phyloP scores from a whole-genome alignment of 2,888 invertebrate genomes.

The Mesochorus sp. region DNA sequence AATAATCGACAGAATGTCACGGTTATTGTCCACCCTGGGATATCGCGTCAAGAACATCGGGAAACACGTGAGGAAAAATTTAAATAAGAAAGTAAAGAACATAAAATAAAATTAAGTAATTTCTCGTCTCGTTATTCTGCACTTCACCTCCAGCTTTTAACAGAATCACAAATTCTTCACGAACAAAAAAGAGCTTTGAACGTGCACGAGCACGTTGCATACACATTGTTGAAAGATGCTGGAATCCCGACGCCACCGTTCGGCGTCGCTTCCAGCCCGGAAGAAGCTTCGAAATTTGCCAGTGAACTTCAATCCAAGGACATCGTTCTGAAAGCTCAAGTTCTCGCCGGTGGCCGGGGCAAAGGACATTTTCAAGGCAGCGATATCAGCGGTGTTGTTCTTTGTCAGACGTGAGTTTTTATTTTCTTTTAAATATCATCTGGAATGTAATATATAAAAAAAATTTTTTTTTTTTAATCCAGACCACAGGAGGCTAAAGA shows the following conservation, averaged over 20 bases:
- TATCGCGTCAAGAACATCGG: conserved; percentile 16
- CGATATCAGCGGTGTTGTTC: conserved; percentile 95
- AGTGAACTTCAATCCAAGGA: conserved; percentile 89
- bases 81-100: neutral
- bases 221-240: conserved; percentile 91
- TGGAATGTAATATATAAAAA: neutral
- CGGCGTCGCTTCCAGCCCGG: conserved; percentile 91
- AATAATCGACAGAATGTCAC: conserved; percentile 44
- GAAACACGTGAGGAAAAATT: conserved; percentile 42
- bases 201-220: conserved; percentile 97
- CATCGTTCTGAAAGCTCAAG: conserved; percentile 94
- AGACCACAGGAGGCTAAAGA: conserved; percentile 93
- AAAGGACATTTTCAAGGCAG: conserved; percentile 96
- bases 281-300: conserved; percentile 92
- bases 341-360: conserved; percentile 97
- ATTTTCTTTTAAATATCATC: neutral
- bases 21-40: conserved; percentile 37
- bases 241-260: conserved; percentile 96
- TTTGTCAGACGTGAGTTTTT: conserved; percentile 90
- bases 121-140: neutral
- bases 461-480: neutral
- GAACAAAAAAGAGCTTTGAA: conserved; percentile 91
- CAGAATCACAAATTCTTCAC: conserved; percentile 61
- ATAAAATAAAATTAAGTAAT: neutral
- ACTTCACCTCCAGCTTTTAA: conserved; percentile 40